Percentiles rank a stretch among this genome's conserved stretches.
These are phyloP conservation scores for Cataglyphis altisquamis DNA, from an alignment of 2,888 invertebrate genomes.

Conservation along the genomic window DNA sequence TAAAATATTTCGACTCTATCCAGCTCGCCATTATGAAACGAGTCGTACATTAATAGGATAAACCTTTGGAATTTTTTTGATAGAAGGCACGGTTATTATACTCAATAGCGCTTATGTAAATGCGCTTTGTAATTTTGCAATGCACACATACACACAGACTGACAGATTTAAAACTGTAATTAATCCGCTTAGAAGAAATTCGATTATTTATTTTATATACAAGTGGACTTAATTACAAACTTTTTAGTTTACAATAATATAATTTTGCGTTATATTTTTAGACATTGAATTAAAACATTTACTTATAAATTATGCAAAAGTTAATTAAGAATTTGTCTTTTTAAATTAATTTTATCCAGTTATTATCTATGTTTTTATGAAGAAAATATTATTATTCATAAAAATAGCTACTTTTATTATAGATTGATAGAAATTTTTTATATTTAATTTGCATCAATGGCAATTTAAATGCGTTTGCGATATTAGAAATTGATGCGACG, in stretches of 20 bases:
- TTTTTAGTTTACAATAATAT: background rate
- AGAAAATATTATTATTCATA: background rate
- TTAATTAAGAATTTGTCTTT: background rate
- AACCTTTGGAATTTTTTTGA: background rate
- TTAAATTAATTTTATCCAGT: background rate
- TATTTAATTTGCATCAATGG: background rate
- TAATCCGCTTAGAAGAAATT: background rate
- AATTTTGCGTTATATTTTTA: background rate
- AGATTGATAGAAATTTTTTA: background rate
- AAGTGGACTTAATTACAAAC: background rate
- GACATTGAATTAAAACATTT: background rate
- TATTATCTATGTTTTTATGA: background rate
- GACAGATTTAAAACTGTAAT: constrained; percentile 9
- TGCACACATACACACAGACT: background rate
- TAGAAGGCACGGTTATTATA: background rate
- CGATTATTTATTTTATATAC: background rate
- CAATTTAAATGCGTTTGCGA: background rate
- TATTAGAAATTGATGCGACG: background rate
- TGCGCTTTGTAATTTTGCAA: constrained; percentile 20
- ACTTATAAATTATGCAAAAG: background rate
- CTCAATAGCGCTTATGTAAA: constrained; percentile 1
- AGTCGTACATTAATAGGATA: constrained; percentile 18
- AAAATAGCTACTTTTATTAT: background rate
- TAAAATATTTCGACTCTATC: constrained; percentile 11
- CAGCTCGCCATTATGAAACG: constrained; percentile 33